Percentiles rank a stretch among this genome's conserved stretches.
These are phyloP conservation scores for Trididemnum miniatum DNA, from an alignment of 23 tunicate genomes.

Conservation along the genomic window DNA sequence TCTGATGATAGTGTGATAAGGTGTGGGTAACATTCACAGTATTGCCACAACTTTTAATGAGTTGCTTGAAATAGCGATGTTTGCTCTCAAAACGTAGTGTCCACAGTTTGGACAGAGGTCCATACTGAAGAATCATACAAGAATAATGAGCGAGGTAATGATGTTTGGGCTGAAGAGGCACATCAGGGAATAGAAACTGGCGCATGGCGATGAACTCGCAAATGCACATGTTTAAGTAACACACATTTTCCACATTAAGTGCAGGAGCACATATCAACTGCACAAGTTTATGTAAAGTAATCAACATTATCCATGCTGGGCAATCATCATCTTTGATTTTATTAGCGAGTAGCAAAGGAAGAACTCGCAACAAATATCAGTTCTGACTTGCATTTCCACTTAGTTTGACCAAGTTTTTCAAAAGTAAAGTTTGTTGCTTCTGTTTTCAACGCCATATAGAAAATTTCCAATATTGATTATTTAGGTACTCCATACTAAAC, in stretches of 20 bases:
- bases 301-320: neutral
- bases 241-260: neutral
- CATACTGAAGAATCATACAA: neutral
- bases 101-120: constrained; percentile 14
- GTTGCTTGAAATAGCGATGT: constrained; percentile 12
- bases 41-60: neutral
- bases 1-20: constrained; percentile 5
- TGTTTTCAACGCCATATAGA: constrained; percentile 22
- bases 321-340: neutral
- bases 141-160: constrained; percentile 12
- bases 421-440: neutral
- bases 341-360: neutral
- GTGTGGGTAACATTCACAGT: neutral
- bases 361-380: constrained; percentile 1
- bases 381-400: neutral
- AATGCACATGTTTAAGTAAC: neutral
- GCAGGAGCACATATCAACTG: constrained; percentile 23
- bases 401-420: neutral
- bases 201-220: neutral
- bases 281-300: neutral
- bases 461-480: constrained; percentile 18
- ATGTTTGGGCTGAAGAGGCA: constrained; percentile 27
- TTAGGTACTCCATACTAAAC: constrained; percentile 5
- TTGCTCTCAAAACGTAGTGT: constrained; percentile 30
- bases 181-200: neutral